Conservation (phyloP, 1,140 invertebrate genomes). For the Physella acuta region DNA sequence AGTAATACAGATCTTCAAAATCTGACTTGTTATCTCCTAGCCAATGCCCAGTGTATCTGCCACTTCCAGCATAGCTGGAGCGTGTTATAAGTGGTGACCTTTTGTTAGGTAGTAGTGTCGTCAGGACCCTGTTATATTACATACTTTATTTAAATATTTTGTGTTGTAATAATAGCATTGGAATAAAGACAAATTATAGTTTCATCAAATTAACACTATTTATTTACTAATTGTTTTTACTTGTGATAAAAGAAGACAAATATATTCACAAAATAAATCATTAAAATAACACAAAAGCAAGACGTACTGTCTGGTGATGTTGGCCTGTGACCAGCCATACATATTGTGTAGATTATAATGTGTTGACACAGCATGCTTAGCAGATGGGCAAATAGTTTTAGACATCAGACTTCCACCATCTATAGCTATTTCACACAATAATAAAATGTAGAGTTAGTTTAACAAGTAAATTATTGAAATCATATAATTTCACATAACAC, state of each 20-base stretch:
- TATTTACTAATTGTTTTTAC: too few species aligned
- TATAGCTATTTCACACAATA: too few species aligned
- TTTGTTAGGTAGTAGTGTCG: conserved; percentile 30
- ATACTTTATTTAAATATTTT: background rate
- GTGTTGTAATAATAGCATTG: too few species aligned
- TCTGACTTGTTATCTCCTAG: conserved; percentile 67
- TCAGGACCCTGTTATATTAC: conserved; percentile 35
- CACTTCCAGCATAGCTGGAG: conserved; percentile 79
- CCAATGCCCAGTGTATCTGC: conserved; percentile 87
- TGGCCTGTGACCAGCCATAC: conserved; percentile 72
- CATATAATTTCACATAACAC: too few species aligned
- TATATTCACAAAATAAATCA: too few species aligned
- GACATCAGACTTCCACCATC: conserved; percentile 62
- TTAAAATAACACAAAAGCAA: too few species aligned
- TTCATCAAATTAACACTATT: too few species aligned
- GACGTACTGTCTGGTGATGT: conserved; percentile 71
- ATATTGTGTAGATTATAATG: conserved; percentile 73
- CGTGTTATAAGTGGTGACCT: conserved; percentile 82
- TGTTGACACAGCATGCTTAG: conserved; percentile 66
- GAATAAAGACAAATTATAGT: too few species aligned
- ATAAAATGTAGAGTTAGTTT: too few species aligned
- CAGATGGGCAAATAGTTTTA: conserved; percentile 83
- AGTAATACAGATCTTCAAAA: conserved; percentile 54
- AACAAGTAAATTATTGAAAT: too few species aligned
- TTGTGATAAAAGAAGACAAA: too few species aligned